Percentiles rank a stretch among this genome's conserved stretches.
These are phyloP conservation scores for Mesorhabditis belari DNA, from an alignment of 2,888 invertebrate species.

Conservation along the genomic window DNA sequence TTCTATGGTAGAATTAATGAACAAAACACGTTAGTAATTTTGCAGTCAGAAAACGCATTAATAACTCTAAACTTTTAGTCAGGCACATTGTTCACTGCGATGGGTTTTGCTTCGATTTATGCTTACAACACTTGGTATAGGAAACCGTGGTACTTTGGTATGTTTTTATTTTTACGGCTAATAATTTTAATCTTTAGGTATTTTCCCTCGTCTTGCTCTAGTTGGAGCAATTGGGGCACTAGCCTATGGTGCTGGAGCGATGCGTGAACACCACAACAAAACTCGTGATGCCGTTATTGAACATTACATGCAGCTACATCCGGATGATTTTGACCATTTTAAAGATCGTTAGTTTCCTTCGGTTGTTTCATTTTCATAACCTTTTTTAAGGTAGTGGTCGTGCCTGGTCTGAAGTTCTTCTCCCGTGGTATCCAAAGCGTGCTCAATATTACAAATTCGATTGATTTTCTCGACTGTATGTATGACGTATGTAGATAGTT, in stretches of 20 bases:
- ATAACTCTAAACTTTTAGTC: slow-evolving; percentile 13
- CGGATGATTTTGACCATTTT: slow-evolving; percentile 48
- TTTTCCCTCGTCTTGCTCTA: slow-evolving; percentile 27
- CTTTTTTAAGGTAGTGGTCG: slow-evolving; percentile 41
- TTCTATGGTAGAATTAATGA: no score
- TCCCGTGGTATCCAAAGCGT: slow-evolving; percentile 51
- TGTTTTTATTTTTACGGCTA: slow-evolving; percentile 2
- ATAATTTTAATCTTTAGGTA: slow-evolving; percentile 8
- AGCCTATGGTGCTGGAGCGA: slow-evolving; percentile 37
- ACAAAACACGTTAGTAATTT: no score
- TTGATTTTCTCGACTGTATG: no score
- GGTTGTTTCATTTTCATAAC: background rate
- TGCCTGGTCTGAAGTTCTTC: slow-evolving; percentile 43
- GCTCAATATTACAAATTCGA: slow-evolving; percentile 40
- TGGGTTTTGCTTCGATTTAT: slow-evolving; percentile 21
- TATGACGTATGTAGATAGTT: no score
- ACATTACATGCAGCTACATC: slow-evolving; percentile 47
- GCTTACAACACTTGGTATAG: slow-evolving; percentile 40
- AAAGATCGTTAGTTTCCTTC: slow-evolving; percentile 35
- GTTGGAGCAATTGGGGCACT: slow-evolving; percentile 24
- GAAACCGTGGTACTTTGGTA: slow-evolving; percentile 49
- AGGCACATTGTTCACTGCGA: slow-evolving; percentile 26
- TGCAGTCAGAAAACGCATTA: no score
- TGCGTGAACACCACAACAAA: slow-evolving; percentile 40
- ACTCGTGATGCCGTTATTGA: slow-evolving; percentile 49